Percentiles rank a stretch among this genome's conserved stretches.
These are phyloP conservation scores for Salvelinus namaycush DNA, from an alignment of 2,113 vertebrate species.

Conservation along the genomic window DNA sequence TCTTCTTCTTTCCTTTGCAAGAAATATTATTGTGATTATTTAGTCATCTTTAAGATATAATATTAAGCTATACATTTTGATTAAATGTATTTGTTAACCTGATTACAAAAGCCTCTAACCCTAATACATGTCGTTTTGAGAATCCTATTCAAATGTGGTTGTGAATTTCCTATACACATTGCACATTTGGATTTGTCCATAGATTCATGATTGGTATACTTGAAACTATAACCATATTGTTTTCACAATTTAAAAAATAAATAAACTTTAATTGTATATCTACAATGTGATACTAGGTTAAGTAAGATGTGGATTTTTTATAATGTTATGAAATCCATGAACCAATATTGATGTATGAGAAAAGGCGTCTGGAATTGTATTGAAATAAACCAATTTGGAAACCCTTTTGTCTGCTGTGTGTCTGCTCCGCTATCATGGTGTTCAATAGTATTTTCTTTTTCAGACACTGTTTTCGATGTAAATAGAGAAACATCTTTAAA, in stretches of 20 bases:
- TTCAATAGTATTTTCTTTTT: constrained; percentile 10
- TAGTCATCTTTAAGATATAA: background rate
- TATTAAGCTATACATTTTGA: background rate
- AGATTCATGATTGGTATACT: background rate
- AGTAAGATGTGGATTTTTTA: constrained; percentile 30
- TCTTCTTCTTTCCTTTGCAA: constrained; percentile 23
- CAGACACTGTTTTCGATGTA: constrained; percentile 34
- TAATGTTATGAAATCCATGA: constrained; percentile 47
- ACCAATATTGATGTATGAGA: constrained; percentile 19
- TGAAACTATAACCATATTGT: background rate
- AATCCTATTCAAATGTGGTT: background rate
- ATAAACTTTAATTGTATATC: background rate
- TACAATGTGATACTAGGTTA: background rate
- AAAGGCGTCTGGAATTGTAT: constrained; percentile 48
- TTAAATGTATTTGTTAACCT: too few relatives aligned
- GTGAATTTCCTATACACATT: background rate
- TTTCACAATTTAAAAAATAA: background rate
- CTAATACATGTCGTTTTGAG: background rate
- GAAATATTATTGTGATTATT: constrained; percentile 20
- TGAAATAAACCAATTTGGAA: constrained; percentile 65
- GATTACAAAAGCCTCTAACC: too few relatives aligned
- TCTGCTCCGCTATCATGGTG: constrained; percentile 22
- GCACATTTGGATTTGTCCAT: background rate
- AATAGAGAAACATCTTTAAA: constrained; percentile 24
- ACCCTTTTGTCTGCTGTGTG: constrained; percentile 52